Base-by-base conservation (phyloP, 2,113 vertebrate species). In the Oostethus manadensis region DNA sequence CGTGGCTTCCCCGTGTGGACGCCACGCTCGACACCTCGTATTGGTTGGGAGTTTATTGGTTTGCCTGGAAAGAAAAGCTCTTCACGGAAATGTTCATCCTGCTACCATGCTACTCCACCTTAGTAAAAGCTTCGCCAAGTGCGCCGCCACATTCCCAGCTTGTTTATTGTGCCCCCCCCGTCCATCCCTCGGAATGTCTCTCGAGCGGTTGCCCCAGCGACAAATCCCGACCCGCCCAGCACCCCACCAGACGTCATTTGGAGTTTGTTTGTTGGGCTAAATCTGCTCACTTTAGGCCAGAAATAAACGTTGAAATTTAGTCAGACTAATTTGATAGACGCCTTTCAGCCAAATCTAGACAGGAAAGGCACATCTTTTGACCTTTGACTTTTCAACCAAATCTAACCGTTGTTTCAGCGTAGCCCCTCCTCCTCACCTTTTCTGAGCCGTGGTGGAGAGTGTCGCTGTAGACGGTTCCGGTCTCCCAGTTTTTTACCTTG, bases 401-500 rank as follows among this genome's bases (percentile, higher is more conserved):
- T n/a, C n/a, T n/a, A n/a, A n/a, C n/a, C n/a, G n/a, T n/a, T n/a
- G n/a, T n/a, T n/a, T n/a, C n/a, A n/a, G n/a, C n/a, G n/a, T n/a
- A n/a, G n/a, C 70, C 22, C 23, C 57, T 33, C n/a, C 14, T 16
- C 17, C 89, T 88, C 82, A 98, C 96, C 92, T 93, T 86, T 0
- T 90, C 88, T 3, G 91, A 91, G 79, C 88, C 92, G 42, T 94
- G 90, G 75, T 98, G 92, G 48, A 99, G 87, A 0, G 91, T 94
- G 74, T 99, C 97, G 0, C 82, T 94, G 70, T 94, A 91, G 60
- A 94, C 58, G 0, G 87, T 86, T 0, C 93, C 92, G 0, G 88
- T 95, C 85, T 99, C 97, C 96, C 94, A 98, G 88, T 99, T 99
- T 86, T 90, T 96, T 79, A 98, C 87, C 73, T 96, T 98, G 68